Base-by-base conservation (phyloP, 2,888 invertebrate genomes). In the Diaprepes abbreviatus region DNA sequence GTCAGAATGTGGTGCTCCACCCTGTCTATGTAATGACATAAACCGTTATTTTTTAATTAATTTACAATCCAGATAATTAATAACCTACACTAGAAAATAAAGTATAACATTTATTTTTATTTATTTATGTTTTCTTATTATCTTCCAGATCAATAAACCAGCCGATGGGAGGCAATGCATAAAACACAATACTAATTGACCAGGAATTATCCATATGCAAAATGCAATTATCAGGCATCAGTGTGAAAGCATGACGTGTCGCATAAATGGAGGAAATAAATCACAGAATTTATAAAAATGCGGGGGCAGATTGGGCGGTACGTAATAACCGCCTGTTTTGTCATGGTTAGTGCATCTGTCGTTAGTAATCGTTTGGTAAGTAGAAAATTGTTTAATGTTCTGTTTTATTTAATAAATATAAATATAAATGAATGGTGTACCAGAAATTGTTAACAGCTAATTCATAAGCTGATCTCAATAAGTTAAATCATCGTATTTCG, bases 201-300 rank as follows among this genome's bases (percentile, higher is more conserved):
- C 3, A 6, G 16, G 2, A 40, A 58, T 58, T 10, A 3, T 19
- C 7, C 21, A 38, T n/a, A 55, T 59, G 33, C 10, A 60, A 33
- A 54, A 55, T 67, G 63, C 60, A 63, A 57, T 50, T 40, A 68
- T 63, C 24, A 33, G 36, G 40, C 28, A 40, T 12, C 31, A 43
- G 36, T 45, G 52, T 50, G 50, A 62, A 66, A 70, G 55, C 48
- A 59, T 58, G 59, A 70, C 33, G 43, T 50, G 60, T 54, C 21
- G 50, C 57, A 58, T 70, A 70, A 70, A 70, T 70, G 70, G 66
- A 50, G 70, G 21, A 36, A 31, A 66, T 66, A 70, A 66, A 70
- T 70, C 62, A 50, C 24, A 36, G 36, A 35, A 60, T 57, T 70
- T 33, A 21, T 66, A 52, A 70, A 70, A 70, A 70, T 70, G 70